Conservation (phyloP, 2,888 invertebrate genomes). For the Coleophora flavipennella region DNA sequence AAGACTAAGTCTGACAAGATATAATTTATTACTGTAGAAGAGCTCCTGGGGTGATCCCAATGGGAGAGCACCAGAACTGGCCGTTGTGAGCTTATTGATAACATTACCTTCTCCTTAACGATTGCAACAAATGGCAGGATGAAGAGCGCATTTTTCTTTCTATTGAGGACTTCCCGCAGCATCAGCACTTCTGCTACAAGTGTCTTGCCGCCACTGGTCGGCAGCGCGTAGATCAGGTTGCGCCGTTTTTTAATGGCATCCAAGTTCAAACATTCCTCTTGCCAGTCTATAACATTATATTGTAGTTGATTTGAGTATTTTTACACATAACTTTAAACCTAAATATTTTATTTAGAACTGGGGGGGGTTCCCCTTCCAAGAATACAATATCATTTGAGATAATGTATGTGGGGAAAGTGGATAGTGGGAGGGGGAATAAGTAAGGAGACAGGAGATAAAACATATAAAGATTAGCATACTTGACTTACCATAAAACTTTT, state of each 20-base stretch:
- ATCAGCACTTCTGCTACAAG: conserved; percentile 96
- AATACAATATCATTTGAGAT: too few relatives aligned
- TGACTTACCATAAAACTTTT: conserved; percentile 83
- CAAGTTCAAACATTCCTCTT: conserved; percentile 89
- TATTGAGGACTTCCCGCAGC: conserved; percentile 85
- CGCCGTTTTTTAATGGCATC: conserved; percentile 78
- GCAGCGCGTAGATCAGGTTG: conserved; percentile 93
- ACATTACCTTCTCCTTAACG: conserved; percentile 93
- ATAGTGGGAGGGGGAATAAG: too few relatives aligned
- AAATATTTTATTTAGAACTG: too few relatives aligned
- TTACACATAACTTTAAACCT: too few relatives aligned
- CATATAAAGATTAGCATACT: too few relatives aligned
- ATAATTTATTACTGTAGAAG: too few relatives aligned
- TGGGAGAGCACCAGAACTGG: too few relatives aligned
- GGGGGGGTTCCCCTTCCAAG: too few relatives aligned
- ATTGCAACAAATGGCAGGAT: conserved; percentile 96
- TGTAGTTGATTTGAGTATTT: background rate
- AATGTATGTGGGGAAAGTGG: too few relatives aligned
- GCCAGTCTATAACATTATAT: conserved; percentile 83
- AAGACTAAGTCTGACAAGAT: too few relatives aligned
- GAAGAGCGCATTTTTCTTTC: conserved; percentile 87
- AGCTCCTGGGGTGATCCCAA: too few relatives aligned
- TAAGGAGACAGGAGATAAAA: too few relatives aligned
- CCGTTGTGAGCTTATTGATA: background rate
- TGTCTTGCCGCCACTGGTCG: conserved; percentile 98